Base-by-base conservation (phyloP, 2,888 invertebrate genomes). In the Sylvicola fuscatus region DNA sequence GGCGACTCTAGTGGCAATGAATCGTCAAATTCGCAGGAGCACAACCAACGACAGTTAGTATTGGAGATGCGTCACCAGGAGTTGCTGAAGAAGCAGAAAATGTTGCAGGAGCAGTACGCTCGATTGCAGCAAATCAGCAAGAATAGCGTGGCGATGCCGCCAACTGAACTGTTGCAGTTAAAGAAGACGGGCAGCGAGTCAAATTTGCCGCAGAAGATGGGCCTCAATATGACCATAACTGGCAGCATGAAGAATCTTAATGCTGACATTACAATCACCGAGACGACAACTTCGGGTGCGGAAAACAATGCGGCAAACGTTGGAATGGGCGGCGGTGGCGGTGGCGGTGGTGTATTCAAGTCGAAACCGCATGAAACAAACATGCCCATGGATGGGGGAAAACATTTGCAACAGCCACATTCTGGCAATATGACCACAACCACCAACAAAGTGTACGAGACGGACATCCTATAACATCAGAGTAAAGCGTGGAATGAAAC, bases 171-270 rank as follows among this genome's bases (percentile, higher is more conserved):
- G 32, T 54, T 62, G 39, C 47, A 46, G 13, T 61, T 84, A 30
- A 86, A 87, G 54, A 86, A 86, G 51, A 83, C 84, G 8, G 86
- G 86, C 39, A 84, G 82, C 49, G 87, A 87, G 56, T 81, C 83
- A 32, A 86, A 87, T 53, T 62, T 87, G 28, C 62, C 86, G 37
- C 76, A 79, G 35, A 86, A 86, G 53, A 75, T 83, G 74, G 80
- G 78, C 30, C 58, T 83, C 14, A 73, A 76, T 42, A 53, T 72
- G 49, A 54, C 60, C 34, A 42, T 46, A 2, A 33, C 34, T 11
- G 39, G 41, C 33, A 47, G 48, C 11, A 49, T 49, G 49, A 49
- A 48, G 38, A 49, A 49, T 40, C 32, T 37, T n/a, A 48, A 48
- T 38, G 42, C 43, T 2, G 47, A 49, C 34, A n/a, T 34, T 33